phyloP scores from a whole-genome alignment of 1,140 invertebrate species.

The Drosophila athabasca region DNA sequence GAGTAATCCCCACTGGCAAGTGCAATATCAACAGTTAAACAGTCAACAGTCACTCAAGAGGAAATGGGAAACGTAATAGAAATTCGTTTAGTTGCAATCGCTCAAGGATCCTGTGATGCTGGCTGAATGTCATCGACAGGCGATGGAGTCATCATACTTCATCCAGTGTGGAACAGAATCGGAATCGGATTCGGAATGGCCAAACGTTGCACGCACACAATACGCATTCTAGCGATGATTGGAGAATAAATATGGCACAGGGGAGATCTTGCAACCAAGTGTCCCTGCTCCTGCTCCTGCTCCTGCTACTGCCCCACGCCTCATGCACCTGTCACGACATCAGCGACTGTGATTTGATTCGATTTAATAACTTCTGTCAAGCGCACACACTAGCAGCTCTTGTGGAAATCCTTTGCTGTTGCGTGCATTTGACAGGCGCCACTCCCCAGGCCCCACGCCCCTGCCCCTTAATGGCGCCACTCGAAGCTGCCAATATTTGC shows the following conservation, averaged over 20 bases:
- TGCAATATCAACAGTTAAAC: constrained; percentile 57
- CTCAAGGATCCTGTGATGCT: too few species aligned
- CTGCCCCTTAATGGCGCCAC: neutral
- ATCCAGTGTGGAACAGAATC: neutral
- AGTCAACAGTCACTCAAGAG: constrained; percentile 43
- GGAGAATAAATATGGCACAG: constrained; percentile 62
- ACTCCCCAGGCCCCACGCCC: too few species aligned
- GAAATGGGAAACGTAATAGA: constrained; percentile 33
- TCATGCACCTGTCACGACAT: constrained; percentile 40
- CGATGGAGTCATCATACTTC: neutral
- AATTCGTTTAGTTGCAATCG: constrained; percentile 49
- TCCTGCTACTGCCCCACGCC: neutral
- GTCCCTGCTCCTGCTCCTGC: too few species aligned
- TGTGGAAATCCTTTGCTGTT: constrained; percentile 3
- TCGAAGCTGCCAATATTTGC: constrained; percentile 1
- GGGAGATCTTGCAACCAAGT: constrained; percentile 6
- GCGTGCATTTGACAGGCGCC: constrained; percentile 3
- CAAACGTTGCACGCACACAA: constrained; percentile 21
- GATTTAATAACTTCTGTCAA: constrained; percentile 68
- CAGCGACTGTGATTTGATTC: constrained; percentile 54
- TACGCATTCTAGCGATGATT: constrained; percentile 62
- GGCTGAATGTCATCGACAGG: constrained; percentile 35
- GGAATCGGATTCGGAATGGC: neutral
- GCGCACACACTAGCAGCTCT: constrained; percentile 20
- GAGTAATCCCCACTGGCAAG: constrained; percentile 18